A percentile compares a stretch with the other conserved stretches of the same genome.
These are phyloP conservation scores for Noctua pronuba DNA, from an alignment of 2,888 invertebrate species.

Conservation along the genomic window DNA sequence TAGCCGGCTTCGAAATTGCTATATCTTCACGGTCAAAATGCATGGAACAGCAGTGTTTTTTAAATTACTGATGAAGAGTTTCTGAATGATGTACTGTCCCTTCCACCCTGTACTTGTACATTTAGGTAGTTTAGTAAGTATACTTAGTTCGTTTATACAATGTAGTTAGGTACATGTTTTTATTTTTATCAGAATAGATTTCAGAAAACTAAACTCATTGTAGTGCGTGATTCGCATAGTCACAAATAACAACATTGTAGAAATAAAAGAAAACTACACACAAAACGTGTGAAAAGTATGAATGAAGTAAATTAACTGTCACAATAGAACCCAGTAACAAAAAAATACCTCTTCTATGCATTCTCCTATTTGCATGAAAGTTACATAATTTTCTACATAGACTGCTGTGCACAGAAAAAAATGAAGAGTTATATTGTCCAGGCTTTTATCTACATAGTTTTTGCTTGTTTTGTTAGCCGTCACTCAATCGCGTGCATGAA, in stretches of 20 bases:
- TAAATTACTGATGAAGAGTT: too few species aligned
- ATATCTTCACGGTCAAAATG: too few species aligned
- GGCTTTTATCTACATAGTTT: slow-evolving; percentile 54
- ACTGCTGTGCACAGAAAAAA: slow-evolving; percentile 22
- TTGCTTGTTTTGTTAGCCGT: slow-evolving; percentile 50
- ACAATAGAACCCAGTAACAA: background rate
- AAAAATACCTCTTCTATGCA: background rate
- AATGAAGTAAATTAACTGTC: background rate
- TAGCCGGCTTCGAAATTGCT: too few species aligned
- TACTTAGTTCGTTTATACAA: too few species aligned
- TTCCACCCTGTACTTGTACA: too few species aligned
- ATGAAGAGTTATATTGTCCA: slow-evolving; percentile 21
- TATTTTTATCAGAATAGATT: background rate
- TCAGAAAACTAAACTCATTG: background rate
- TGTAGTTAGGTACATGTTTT: background rate
- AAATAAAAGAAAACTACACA: background rate
- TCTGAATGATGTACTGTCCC: too few species aligned
- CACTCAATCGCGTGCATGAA: slow-evolving; percentile 43
- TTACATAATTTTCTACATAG: slow-evolving; percentile 12
- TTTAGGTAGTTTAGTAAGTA: too few species aligned
- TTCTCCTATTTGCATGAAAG: slow-evolving; percentile 26
- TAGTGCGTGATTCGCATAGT: background rate
- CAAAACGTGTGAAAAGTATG: background rate
- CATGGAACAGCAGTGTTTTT: too few species aligned
- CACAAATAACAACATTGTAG: background rate